Evolutionary conservation across 1,140 invertebrate species (phyloP).

Genomic region (Sinella curviseta): DNA sequence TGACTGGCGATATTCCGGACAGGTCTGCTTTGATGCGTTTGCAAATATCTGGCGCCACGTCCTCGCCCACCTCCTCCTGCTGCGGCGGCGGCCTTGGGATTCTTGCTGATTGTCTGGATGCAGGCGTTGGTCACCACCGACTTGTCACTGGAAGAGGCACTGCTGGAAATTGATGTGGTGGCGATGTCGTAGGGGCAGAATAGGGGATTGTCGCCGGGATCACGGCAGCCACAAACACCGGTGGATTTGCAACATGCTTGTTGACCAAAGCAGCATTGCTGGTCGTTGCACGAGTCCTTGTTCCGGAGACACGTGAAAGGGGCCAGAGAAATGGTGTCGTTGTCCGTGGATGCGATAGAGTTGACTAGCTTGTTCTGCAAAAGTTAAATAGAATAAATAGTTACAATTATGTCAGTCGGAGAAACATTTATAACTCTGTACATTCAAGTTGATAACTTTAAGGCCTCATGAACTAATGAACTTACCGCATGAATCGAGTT

Average conservation of each 20-base stretch:
- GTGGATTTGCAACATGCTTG: not conserved
- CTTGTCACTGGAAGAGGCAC: not conserved
- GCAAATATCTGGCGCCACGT: too few species aligned
- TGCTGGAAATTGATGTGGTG: not conserved
- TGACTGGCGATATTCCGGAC: not conserved
- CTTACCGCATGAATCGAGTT: too few species aligned
- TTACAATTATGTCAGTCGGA: too few species aligned
- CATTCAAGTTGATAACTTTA: too few species aligned
- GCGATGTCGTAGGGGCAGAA: not conserved
- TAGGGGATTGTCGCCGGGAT: not conserved
- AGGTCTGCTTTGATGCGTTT: not conserved
- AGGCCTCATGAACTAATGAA: too few species aligned
- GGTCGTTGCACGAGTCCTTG: not conserved
- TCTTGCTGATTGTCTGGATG: not conserved
- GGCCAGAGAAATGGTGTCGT: not conserved
- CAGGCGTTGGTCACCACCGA: not conserved
- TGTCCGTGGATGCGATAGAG: not conserved
- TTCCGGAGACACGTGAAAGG: not conserved
- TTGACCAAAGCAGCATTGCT: not conserved
- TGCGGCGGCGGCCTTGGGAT: too few species aligned
- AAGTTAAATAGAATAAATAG: not conserved
- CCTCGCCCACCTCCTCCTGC: too few species aligned
- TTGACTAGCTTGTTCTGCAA: not conserved
- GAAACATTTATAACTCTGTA: too few species aligned
- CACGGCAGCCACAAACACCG: not conserved